Conservation (phyloP, 2,797 vertebrate genomes). For the Chelonia mydas region DNA sequence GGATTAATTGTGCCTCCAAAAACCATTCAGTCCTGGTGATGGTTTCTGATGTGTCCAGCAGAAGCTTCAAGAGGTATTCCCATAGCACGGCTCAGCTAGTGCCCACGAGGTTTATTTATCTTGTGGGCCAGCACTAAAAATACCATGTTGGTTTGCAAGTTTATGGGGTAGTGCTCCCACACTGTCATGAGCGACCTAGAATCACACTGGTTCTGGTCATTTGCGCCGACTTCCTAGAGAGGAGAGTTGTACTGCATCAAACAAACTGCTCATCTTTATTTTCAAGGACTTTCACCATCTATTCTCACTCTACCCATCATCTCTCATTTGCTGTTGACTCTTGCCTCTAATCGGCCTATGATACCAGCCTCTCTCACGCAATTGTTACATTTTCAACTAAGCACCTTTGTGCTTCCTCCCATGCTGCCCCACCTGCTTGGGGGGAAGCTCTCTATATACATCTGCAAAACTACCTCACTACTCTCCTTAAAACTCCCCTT, state of each 20-base stretch:
- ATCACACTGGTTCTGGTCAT: background rate
- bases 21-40: background rate
- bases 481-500: too few species aligned
- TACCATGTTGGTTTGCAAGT: background rate
- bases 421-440: too few species aligned
- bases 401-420: too few species aligned
- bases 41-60: background rate
- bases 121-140: background rate
- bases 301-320: too few species aligned
- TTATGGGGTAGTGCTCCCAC: background rate
- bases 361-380: too few species aligned
- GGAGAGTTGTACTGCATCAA: background rate
- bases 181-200: background rate
- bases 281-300: too few species aligned
- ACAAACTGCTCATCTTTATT: too few species aligned
- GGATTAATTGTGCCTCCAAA: fast-evolving
- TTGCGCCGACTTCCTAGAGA: background rate
- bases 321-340: too few species aligned
- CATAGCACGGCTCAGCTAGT: background rate
- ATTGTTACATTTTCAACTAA: too few species aligned
- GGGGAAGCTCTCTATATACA: too few species aligned
- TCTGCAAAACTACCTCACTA: too few species aligned
- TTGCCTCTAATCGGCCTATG: too few species aligned
- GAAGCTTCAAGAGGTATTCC: slow-evolving; percentile 20
- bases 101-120: background rate